Evolutionary conservation across 1,140 invertebrate genomes (phyloP).

Genomic region (Drosophila persimilis): DNA sequence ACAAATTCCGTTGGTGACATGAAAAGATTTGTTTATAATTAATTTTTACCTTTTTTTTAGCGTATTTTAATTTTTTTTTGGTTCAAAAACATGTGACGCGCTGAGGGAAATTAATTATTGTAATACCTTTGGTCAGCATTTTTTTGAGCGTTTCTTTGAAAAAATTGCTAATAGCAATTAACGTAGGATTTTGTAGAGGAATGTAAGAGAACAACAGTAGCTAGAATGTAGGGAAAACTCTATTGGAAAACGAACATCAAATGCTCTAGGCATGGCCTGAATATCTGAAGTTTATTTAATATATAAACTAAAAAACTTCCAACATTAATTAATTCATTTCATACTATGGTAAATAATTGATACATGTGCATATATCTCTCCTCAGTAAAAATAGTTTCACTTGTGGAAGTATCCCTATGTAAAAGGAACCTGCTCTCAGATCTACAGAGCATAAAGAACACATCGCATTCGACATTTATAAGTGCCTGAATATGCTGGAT

Average conservation of each 20-base stretch:
- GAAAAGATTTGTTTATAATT: conserved; percentile 82
- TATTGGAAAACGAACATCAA: not conserved
- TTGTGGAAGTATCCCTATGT: not conserved
- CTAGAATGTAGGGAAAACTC: not conserved
- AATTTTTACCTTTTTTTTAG: conserved; percentile 55
- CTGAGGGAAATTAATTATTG: conserved; percentile 72
- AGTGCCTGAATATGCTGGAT: conserved; percentile 15
- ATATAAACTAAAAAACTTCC: not conserved
- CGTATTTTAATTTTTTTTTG: conserved; percentile 26
- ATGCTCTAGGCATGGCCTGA: not conserved
- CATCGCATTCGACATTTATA: conserved; percentile 47
- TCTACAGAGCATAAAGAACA: not conserved
- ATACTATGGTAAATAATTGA: too few relatives aligned
- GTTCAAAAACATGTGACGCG: conserved; percentile 63
- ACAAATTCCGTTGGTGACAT: conserved; percentile 76
- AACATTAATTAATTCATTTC: not conserved
- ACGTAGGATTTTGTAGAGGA: conserved; percentile 20
- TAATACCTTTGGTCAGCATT: conserved; percentile 63
- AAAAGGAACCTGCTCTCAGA: too few relatives aligned
- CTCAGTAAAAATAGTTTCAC: too few relatives aligned
- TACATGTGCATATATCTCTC: too few relatives aligned
- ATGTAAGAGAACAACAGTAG: not conserved
- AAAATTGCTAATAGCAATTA: conserved; percentile 33
- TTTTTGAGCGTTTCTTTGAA: conserved; percentile 25
- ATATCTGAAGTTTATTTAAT: not conserved